These are phyloP conservation scores for Lasius fuliginosus DNA, from an alignment of 2,888 invertebrate species.

Conservation along the genomic window DNA sequence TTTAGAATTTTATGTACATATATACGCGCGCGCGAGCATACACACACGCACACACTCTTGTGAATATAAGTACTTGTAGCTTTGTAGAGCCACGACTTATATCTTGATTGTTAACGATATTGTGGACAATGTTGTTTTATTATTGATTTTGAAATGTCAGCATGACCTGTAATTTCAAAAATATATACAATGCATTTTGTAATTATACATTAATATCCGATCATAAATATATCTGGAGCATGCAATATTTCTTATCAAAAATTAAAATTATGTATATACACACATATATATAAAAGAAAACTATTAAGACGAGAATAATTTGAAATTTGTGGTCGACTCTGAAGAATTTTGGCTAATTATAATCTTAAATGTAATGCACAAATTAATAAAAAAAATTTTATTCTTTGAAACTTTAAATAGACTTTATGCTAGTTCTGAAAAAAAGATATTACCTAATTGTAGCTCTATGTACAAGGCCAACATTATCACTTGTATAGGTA, in stretches of 20 bases:
- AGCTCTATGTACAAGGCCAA: slow-evolving; percentile 90
- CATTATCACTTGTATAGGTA: slow-evolving; percentile 90
- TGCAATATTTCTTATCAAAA: background rate
- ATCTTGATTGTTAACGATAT: slow-evolving; percentile 78
- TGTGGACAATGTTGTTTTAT: slow-evolving; percentile 89
- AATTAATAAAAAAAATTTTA: background rate
- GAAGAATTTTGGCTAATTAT: background rate
- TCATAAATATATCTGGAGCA: background rate
- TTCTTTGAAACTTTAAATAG: background rate
- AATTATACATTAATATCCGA: background rate
- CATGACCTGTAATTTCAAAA: slow-evolving; percentile 87
- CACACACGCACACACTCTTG: background rate
- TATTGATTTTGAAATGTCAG: slow-evolving; percentile 88
- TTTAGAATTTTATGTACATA: too few species aligned
- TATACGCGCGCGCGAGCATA: too few species aligned
- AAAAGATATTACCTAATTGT: slow-evolving; percentile 87
- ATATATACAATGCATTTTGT: slow-evolving; percentile 33
- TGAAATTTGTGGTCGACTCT: background rate
- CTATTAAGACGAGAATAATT: background rate
- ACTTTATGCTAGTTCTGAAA: slow-evolving; percentile 29
- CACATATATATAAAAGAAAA: background rate
- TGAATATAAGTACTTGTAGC: background rate
- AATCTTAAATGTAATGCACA: background rate
- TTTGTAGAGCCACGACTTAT: background rate
- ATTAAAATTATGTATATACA: background rate